A percentile compares a stretch with the other conserved stretches of the same genome.
Conservation (phyloP, 2,113 vertebrate species). For the Thymallus thymallus region DNA sequence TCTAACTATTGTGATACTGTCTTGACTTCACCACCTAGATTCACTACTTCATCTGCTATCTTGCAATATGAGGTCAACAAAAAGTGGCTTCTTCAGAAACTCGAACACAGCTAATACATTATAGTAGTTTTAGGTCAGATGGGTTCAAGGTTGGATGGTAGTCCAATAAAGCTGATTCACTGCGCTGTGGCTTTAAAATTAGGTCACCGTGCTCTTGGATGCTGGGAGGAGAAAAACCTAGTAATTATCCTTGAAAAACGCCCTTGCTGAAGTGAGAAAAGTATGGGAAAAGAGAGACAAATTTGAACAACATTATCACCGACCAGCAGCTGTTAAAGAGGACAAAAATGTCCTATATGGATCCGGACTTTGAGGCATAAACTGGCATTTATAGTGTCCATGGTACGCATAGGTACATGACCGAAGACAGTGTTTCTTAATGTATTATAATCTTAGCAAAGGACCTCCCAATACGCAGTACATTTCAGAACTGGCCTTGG, state of each 20-base stretch:
- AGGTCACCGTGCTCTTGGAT: constrained; percentile 47
- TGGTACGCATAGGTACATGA: neutral
- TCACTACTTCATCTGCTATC: constrained; percentile 30
- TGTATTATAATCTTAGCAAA: constrained; percentile 9
- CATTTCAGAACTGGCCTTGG: constrained; percentile 43
- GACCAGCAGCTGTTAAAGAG: no score
- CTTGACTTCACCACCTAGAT: constrained; percentile 7
- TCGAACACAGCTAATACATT: constrained; percentile 41
- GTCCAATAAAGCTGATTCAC: constrained; percentile 54
- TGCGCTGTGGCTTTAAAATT: constrained; percentile 42
- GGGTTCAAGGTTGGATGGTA: constrained; percentile 43
- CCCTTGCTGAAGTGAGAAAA: constrained; percentile 9
- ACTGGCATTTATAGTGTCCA: constrained; percentile 40
- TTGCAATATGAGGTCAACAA: constrained; percentile 31
- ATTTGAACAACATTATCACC: neutral
- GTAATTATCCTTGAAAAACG: constrained; percentile 62
- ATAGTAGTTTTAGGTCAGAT: constrained; percentile 26
- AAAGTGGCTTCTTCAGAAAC: constrained; percentile 36
- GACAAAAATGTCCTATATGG: neutral
- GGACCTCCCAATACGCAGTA: constrained; percentile 16
- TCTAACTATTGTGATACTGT: constrained; percentile 17
- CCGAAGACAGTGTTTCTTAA: no score
- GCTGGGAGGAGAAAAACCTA: constrained; percentile 45
- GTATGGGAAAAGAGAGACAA: neutral
- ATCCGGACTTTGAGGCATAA: constrained; percentile 16